A percentile compares a stretch with the other conserved stretches of the same genome.
Evolutionary conservation across 1,140 invertebrate genomes (phyloP).

Genomic region (Geopemphigus sp.): DNA sequence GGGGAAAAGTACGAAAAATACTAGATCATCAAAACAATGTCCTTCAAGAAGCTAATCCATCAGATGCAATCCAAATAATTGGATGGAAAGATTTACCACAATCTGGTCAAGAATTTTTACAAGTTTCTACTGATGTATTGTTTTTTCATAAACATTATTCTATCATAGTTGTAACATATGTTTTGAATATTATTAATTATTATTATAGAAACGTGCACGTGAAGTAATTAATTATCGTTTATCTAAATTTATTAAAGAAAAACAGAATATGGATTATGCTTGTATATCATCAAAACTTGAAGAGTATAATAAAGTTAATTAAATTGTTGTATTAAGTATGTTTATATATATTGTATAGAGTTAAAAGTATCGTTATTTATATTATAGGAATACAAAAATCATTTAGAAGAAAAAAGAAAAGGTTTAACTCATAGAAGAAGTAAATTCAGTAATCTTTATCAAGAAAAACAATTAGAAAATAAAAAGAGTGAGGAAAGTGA

Average conservation of each 20-base stretch:
- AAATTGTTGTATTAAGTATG: neutral
- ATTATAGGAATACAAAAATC: constrained; percentile 61
- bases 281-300: constrained; percentile 53
- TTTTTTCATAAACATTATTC: constrained; percentile 5
- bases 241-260: constrained; percentile 61
- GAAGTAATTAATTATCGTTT: constrained; percentile 69
- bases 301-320: constrained; percentile 59
- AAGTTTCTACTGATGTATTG: constrained; percentile 72
- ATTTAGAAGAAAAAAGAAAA: constrained; percentile 64
- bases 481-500: constrained; percentile 59
- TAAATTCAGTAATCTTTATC: constrained; percentile 55
- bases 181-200: constrained; percentile 21
- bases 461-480: constrained; percentile 54
- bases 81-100: constrained; percentile 85
- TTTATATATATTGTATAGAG: neutral
- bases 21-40: constrained; percentile 69
- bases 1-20: constrained; percentile 83
- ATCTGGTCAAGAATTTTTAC: constrained; percentile 81
- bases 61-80: constrained; percentile 81
- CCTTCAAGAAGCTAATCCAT: constrained; percentile 70
- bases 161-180: neutral
- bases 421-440: constrained; percentile 58
- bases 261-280: constrained; percentile 62
- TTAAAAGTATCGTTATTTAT: neutral
- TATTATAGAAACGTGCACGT: constrained; percentile 64